Base-by-base conservation (phyloP, 2,797 vertebrate genomes). In the Sciaenops ocellatus region DNA sequence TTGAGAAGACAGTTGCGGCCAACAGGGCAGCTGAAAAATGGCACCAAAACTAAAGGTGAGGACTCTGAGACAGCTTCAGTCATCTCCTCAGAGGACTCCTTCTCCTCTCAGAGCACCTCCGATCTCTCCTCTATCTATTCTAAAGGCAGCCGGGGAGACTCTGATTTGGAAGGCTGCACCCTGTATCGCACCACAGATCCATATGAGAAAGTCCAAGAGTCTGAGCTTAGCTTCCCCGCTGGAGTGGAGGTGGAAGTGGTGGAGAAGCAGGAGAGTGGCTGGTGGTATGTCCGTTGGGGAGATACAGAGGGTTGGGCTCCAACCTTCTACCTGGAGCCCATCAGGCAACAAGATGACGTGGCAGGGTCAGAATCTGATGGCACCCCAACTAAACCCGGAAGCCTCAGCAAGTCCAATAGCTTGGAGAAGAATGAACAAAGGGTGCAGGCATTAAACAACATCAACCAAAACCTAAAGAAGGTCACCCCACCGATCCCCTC, bases 401-500 rank as follows among this genome's bases (percentile, higher is more conserved):
- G 95, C 63, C 95, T 98, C 86, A 98, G 96, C 91, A 99, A 98
- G 93, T 99, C 98, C 12, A 99, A 99, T 84, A 99, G 98, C 86
- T 94, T 99, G 82, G 98, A 99, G 89, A 99, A 99, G 92, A 98
- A 98, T 44, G 98, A 99, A 87, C 97, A 97, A 90, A 96, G 97
- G 42, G 98, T 99, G 62, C 97, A 98, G 67, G 97, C 96, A 5
- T 91, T 99, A 83, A 99, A 99, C 91, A 98, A 97, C 68, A 97
- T 98, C 92, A 98, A 98, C 90, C 94, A 98, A 89, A 97, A 93
- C 92, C 76, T 95, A 30, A 98, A 97, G 88, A 96, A 96, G 76
- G 89, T 96, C 85, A 99, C 96, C 0, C 99, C 99, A 1, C 98
- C 99, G 46, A 97, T 99, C 73, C 99, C 98, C 20, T 97, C 96